Percentiles rank a stretch among this genome's conserved stretches.
These are phyloP conservation scores for Crocallis elinguaria DNA, from an alignment of 2,888 invertebrate species.

Conservation along the genomic window DNA sequence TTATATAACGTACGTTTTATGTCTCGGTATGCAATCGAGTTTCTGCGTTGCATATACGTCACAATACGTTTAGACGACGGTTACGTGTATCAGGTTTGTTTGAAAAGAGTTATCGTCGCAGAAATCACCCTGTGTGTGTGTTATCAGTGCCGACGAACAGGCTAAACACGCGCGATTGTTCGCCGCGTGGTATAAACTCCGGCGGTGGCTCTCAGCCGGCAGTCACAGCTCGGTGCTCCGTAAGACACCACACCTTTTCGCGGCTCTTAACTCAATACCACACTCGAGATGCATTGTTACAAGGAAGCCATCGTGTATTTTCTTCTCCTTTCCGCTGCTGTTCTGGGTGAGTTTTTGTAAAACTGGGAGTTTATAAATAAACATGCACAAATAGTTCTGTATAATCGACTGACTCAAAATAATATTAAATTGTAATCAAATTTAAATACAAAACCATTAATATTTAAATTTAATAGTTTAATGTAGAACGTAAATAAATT, in stretches of 20 bases:
- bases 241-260: background rate
- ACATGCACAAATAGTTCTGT: no score
- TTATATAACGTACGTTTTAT: no score
- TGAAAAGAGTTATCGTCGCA: background rate
- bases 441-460: no score
- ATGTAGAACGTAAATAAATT: no score
- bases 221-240: constrained; percentile 1
- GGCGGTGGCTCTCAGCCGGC: constrained; percentile 1
- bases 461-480: no score
- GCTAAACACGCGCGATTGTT: constrained; percentile 53
- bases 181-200: constrained; percentile 49
- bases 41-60: no score
- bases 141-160: constrained; percentile 37
- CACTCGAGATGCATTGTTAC: constrained; percentile 13
- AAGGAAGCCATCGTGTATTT: constrained; percentile 52
- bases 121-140: constrained; percentile 40
- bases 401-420: no score
- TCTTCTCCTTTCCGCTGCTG: constrained; percentile 59
- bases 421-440: no score
- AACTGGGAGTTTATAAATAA: no score
- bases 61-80: background rate
- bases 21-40: no score
- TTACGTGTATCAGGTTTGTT: background rate
- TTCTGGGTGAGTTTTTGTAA: constrained; percentile 54
- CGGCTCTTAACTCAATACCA: background rate